Conservation (phyloP, 2,797 vertebrate species). For the Paedocypris micromegethes region DNA sequence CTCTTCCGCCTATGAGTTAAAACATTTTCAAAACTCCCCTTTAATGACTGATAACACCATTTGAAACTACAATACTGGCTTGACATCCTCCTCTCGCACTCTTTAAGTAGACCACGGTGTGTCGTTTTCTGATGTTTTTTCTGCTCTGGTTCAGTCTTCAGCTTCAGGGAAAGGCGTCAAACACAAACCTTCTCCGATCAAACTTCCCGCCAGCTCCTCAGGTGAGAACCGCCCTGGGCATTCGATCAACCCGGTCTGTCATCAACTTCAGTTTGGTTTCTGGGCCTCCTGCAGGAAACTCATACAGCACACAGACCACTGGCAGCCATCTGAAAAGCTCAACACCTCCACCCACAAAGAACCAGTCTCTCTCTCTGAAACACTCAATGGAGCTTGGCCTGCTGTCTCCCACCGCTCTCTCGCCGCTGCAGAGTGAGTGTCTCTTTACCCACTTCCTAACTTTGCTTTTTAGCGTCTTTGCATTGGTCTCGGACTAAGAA, state of each 20-base stretch:
- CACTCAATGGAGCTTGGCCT: conserved; percentile 90
- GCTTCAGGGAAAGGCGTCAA: conserved; percentile 90
- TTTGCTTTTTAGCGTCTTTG: too few species aligned
- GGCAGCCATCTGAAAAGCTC: conserved; percentile 92
- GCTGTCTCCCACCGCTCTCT: conserved; percentile 87
- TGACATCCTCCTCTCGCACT: too few species aligned
- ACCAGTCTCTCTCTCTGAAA: conserved; percentile 86
- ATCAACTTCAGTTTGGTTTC: too few species aligned
- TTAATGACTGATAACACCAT: too few species aligned
- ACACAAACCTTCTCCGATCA: conserved; percentile 92
- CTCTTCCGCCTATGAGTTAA: too few species aligned
- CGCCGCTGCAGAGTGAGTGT: conserved; percentile 95
- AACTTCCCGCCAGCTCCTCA: conserved; percentile 83
- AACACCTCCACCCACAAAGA: conserved; percentile 88
- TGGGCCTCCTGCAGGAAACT: conserved; percentile 72
- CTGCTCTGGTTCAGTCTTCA: conserved; percentile 84
- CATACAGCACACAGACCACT: conserved; percentile 85
- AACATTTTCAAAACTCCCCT: too few species aligned
- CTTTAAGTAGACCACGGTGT: not conserved
- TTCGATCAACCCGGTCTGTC: too few species aligned
- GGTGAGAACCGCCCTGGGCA: conserved; percentile 49
- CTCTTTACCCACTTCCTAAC: not conserved
- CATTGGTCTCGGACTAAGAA: too few species aligned
- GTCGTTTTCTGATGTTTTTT: conserved; percentile 69
- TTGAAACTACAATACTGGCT: too few species aligned